phyloP scores from a whole-genome alignment of 92 coral and sea anemone species.

The Umimayanthus chanpuru region DNA sequence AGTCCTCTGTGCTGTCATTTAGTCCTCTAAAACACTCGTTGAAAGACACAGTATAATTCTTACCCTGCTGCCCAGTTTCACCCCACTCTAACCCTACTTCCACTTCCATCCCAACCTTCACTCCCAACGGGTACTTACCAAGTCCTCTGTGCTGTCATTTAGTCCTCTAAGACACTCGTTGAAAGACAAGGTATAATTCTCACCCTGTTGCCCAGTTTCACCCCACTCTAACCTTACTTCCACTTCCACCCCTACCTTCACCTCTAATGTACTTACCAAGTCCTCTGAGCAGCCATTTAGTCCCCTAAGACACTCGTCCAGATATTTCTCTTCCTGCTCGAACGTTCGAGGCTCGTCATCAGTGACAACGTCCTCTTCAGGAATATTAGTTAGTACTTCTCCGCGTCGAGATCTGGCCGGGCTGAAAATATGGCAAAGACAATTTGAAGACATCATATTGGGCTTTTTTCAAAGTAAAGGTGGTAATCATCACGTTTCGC shows the following conservation, averaged over 20 bases:
- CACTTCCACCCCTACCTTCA: background rate
- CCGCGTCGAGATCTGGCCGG: constrained; percentile 54
- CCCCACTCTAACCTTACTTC: background rate
- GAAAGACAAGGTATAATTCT: background rate
- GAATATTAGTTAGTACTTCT: constrained; percentile 72
- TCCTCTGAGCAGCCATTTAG: constrained; percentile 60
- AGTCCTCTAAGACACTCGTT: background rate
- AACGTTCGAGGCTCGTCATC: constrained; percentile 75
- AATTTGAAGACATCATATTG: too few species aligned
- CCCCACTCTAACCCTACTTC: too few species aligned
- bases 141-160: background rate
- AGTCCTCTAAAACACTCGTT: too few species aligned
- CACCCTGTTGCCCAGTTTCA: background rate
- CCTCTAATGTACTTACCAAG: constrained; percentile 24
- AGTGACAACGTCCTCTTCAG: constrained; percentile 71
- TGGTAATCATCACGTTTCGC: too few species aligned
- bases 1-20: too few species aligned
- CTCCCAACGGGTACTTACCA: background rate
- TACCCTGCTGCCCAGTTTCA: too few species aligned
- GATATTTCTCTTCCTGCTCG: constrained; percentile 85
- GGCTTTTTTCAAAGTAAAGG: background rate
- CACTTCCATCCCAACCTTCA: too few species aligned
- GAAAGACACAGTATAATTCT: too few species aligned
- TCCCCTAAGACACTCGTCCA: constrained; percentile 77
- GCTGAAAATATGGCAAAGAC: background rate